Evolutionary conservation across 2,888 invertebrate species (phyloP).

Genomic region (Leptinotarsa juncta): DNA sequence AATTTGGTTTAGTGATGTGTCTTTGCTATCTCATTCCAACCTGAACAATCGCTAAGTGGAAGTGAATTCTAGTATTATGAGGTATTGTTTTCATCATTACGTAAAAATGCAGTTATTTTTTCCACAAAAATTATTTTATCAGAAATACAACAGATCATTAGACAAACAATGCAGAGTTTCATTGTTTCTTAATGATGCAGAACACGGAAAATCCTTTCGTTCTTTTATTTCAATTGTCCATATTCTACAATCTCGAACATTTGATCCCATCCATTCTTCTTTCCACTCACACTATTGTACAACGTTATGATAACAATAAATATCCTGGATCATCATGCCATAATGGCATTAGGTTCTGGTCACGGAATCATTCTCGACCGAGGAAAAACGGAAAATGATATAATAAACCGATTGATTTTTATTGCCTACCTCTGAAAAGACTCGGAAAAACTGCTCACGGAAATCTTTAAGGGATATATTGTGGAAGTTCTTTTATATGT

Average conservation of each 20-base stretch:
- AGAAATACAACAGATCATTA: neutral
- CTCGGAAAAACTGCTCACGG: conserved; percentile 14
- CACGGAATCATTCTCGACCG: conserved; percentile 29
- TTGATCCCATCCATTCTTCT: conserved; percentile 3
- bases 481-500: neutral
- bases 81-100: no score
- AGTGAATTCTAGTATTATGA: no score
- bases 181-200: neutral
- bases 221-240: neutral
- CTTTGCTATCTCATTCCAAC: no score
- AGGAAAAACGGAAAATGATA: conserved; percentile 32
- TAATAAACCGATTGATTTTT: conserved; percentile 41
- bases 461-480: conserved; percentile 9
- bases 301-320: conserved; percentile 31
- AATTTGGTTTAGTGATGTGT: no score
- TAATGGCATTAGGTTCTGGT: conserved; percentile 38
- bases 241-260: neutral
- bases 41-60: no score
- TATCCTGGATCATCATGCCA: conserved; percentile 37
- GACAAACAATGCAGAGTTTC: neutral
- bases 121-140: no score
- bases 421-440: conserved; percentile 29
- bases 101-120: no score
- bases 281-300: conserved; percentile 6
- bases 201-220: neutral